These are phyloP conservation scores for Drosophila setifemur DNA, from an alignment of 1,140 invertebrate species.

Conservation along the genomic window DNA sequence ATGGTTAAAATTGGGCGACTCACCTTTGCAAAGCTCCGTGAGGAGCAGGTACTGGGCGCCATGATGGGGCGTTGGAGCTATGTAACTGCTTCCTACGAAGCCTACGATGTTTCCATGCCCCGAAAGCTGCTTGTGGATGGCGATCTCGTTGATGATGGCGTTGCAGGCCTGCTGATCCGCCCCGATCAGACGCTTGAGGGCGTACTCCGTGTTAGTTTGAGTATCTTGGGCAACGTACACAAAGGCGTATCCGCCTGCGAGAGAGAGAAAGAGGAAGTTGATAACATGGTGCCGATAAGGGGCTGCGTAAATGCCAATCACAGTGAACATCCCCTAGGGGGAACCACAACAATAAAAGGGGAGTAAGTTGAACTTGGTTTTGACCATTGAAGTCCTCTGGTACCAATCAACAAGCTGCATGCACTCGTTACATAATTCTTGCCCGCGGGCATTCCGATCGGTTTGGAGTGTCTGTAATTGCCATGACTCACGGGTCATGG, in stretches of 20 bases:
- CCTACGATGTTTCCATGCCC: conserved; percentile 92
- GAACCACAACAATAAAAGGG: neutral
- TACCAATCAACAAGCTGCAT: neutral
- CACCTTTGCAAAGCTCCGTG: conserved; percentile 88
- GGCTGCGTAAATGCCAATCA: neutral
- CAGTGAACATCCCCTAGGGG: neutral
- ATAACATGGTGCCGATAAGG: conserved; percentile 55
- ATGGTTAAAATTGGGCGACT: neutral
- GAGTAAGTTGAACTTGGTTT: too few species aligned
- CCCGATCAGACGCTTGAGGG: conserved; percentile 92
- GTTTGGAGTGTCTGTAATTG: neutral
- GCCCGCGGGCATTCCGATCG: too few species aligned
- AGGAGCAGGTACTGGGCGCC: conserved; percentile 88
- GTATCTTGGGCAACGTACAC: conserved; percentile 96
- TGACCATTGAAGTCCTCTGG: too few species aligned
- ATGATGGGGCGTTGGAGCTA: conserved; percentile 86
- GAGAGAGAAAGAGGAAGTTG: conserved; percentile 40
- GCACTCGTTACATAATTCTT: too few species aligned
- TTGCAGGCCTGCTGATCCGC: conserved; percentile 90
- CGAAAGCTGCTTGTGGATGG: conserved; percentile 89
- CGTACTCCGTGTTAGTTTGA: conserved; percentile 93
- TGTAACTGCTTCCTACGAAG: conserved; percentile 89
- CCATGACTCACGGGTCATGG: conserved; percentile 62
- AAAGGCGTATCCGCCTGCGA: conserved; percentile 96
- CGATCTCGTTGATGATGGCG: conserved; percentile 90